These are phyloP conservation scores for Polypterus senegalus DNA, from an alignment of 2,113 vertebrate species.

Conservation along the genomic window DNA sequence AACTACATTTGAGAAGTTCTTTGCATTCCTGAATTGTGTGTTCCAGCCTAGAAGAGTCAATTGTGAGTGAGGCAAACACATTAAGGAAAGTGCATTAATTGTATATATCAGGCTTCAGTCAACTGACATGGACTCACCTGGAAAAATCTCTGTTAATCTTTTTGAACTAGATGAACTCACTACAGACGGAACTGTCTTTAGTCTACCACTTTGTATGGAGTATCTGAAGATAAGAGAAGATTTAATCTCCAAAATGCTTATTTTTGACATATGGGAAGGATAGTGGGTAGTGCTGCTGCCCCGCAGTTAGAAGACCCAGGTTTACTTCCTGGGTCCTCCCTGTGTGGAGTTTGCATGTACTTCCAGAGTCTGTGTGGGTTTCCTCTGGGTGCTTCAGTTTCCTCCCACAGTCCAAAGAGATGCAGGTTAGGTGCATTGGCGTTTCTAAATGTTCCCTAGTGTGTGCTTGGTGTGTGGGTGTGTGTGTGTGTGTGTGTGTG, in stretches of 20 bases:
- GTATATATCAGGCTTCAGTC: conserved; percentile 9
- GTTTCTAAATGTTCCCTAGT: conserved; percentile 6
- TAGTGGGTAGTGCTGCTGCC: background rate
- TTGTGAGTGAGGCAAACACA: conserved; percentile 9
- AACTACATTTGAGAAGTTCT: conserved; percentile 10
- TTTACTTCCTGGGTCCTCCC: conserved; percentile 7
- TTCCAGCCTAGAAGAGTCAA: conserved; percentile 1
- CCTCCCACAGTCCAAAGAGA: too few species aligned
- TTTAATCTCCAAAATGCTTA: conserved; percentile 13
- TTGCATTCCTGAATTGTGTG: conserved; percentile 12
- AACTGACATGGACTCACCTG: conserved; percentile 11
- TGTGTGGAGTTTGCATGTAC: conserved; percentile 8
- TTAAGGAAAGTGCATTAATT: conserved; percentile 8
- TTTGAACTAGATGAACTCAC: conserved; percentile 11
- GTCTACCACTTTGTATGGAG: conserved; percentile 1
- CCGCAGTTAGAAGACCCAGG: background rate
- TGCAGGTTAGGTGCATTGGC: background rate
- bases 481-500: conserved; percentile 3
- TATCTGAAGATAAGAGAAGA: background rate
- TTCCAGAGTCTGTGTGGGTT: conserved; percentile 8
- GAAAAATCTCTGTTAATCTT: conserved; percentile 12
- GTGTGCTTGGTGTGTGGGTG: too few species aligned
- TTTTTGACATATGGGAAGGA: conserved; percentile 11
- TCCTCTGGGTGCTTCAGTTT: conserved; percentile 7
- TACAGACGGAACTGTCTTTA: conserved; percentile 10